phyloP scores from a whole-genome alignment of 1,140 invertebrate species.

The Trichoplusia ni region DNA sequence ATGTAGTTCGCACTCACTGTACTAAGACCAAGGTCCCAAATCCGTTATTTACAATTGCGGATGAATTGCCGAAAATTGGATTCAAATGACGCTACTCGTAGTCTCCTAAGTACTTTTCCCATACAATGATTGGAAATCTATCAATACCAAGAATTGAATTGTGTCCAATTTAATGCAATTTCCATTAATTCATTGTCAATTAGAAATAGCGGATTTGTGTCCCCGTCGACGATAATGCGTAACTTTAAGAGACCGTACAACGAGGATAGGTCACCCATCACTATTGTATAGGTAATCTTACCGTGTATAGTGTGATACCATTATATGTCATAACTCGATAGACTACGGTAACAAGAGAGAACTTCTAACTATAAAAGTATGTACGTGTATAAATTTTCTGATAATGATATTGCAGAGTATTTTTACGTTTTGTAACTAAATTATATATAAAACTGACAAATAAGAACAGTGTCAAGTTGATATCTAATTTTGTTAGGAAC shows the following conservation, averaged over 20 bases:
- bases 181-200: no score
- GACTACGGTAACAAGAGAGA: conserved; percentile 16
- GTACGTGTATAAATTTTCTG: conserved; percentile 7
- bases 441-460: conserved; percentile 12
- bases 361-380: conserved; percentile 12
- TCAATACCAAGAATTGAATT: no score
- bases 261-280: conserved; percentile 27
- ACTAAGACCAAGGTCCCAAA: no score
- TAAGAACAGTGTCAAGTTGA: not conserved
- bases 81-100: no score
- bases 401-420: conserved; percentile 15
- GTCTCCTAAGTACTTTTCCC: no score
- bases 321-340: conserved; percentile 1
- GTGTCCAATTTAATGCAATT: no score
- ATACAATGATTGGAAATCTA: no score
- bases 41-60: no score
- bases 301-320: not conserved
- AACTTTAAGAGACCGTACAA: conserved; percentile 45
- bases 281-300: conserved; percentile 20
- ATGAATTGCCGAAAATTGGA: no score
- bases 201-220: no score
- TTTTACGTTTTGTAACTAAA: conserved; percentile 22
- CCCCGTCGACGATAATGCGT: conserved; percentile 38
- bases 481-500: not conserved
- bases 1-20: conserved; percentile 44